These are phyloP conservation scores for Coremacera marginata DNA, from an alignment of 2,888 invertebrate genomes.

Conservation along the genomic window DNA sequence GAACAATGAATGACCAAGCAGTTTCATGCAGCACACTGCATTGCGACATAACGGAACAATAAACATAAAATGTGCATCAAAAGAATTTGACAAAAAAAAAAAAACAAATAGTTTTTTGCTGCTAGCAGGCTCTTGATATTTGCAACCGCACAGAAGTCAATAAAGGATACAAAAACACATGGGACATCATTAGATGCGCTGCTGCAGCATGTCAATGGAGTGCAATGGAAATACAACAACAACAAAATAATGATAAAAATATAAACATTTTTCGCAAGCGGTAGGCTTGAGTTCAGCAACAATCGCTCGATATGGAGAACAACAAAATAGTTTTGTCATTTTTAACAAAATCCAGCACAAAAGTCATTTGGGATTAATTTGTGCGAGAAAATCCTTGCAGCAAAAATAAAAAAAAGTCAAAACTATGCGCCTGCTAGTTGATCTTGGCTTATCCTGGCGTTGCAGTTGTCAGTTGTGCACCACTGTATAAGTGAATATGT, in stretches of 20 bases:
- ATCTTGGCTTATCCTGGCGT: background rate
- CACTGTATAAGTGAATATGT: background rate
- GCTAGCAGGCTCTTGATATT: background rate
- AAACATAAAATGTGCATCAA: background rate
- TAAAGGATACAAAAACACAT: background rate
- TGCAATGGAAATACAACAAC: conserved; percentile 26
- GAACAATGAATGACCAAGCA: background rate
- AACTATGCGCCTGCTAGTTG: background rate
- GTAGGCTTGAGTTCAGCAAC: background rate
- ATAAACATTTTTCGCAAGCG: background rate
- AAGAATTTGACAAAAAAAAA: background rate
- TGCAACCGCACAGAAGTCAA: conserved; percentile 22
- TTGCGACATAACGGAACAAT: background rate
- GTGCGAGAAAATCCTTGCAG: background rate
- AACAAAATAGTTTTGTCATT: conserved; percentile 29
- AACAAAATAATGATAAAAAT: conserved; percentile 31
- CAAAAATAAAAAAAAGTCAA: background rate
- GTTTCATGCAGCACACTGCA: background rate
- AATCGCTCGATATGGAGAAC: background rate
- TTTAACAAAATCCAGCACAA: background rate
- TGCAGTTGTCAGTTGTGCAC: background rate
- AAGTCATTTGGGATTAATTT: background rate
- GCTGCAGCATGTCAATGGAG: conserved; percentile 31
- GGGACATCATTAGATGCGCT: background rate
- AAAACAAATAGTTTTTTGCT: background rate